Conservation (phyloP, 92 coral and sea anemone species). For the Paragorgia papillata region DNA sequence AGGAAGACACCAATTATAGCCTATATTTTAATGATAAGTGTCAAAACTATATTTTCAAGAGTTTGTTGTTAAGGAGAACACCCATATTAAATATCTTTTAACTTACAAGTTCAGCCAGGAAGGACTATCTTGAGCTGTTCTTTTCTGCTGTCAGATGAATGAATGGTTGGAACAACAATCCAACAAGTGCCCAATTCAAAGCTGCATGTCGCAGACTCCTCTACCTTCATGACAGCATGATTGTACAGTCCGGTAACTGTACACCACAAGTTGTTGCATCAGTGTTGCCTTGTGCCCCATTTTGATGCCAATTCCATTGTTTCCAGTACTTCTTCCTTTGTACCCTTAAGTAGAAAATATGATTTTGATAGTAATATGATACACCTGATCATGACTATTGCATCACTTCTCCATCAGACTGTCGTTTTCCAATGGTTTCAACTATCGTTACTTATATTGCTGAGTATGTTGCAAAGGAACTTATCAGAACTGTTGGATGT, state of each 20-base stretch:
- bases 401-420: not conserved
- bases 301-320: not conserved
- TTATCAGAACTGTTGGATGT: not conserved
- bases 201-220: slow-evolving; percentile 29
- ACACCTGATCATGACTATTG: slow-evolving; percentile 9
- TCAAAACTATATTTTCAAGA: slow-evolving; percentile 2
- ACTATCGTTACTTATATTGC: slow-evolving; percentile 12
- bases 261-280: slow-evolving; percentile 1
- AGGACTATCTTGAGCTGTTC: slow-evolving; percentile 14
- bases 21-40: not conserved
- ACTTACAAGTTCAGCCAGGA: slow-evolving; percentile 33
- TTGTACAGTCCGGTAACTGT: slow-evolving; percentile 18
- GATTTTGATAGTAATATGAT: not conserved
- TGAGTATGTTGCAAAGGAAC: slow-evolving; percentile 24
- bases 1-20: slow-evolving; percentile 16
- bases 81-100: slow-evolving; percentile 8
- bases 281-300: not conserved
- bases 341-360: not conserved
- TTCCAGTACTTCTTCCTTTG: no score
- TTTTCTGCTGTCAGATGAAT: not conserved
- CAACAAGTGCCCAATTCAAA: slow-evolving; percentile 15
- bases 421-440: not conserved
- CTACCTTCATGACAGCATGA: slow-evolving; percentile 12
- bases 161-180: slow-evolving; percentile 20
- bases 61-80: not conserved